Conservation (phyloP, 2,113 vertebrate genomes). For the Cyanistes caeruleus region DNA sequence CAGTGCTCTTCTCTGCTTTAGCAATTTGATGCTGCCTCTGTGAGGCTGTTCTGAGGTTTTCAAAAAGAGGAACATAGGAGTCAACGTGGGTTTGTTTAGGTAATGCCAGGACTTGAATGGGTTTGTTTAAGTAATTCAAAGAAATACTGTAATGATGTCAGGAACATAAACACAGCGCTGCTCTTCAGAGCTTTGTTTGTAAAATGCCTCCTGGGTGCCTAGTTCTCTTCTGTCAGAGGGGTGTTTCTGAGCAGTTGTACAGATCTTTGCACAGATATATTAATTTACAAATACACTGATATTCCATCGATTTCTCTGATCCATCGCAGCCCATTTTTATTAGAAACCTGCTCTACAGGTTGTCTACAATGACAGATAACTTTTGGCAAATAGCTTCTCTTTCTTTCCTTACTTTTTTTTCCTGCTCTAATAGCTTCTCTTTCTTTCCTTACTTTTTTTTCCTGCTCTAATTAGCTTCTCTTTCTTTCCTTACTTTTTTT, state of each 20-base stretch:
- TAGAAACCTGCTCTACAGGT: background rate
- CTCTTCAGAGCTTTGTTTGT: background rate
- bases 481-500: background rate
- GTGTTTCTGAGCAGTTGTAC: background rate
- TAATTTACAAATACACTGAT: background rate
- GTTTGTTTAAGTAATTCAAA: constrained; percentile 2
- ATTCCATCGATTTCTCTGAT: background rate
- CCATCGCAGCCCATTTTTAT: background rate
- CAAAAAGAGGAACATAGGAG: background rate
- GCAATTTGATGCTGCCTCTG: constrained; percentile 52
- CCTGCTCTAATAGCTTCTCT: background rate
- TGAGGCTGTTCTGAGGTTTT: constrained; percentile 44
- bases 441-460: background rate
- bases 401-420: background rate
- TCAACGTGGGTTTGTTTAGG: background rate
- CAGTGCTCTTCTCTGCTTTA: constrained; percentile 32
- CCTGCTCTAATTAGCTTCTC: background rate
- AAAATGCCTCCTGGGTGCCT: background rate
- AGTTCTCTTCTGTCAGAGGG: background rate
- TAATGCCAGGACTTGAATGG: background rate
- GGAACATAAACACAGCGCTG: background rate
- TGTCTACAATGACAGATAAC: background rate
- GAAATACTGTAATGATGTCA: background rate
- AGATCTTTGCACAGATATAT: background rate
- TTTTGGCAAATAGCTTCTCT: background rate